Evolutionary conservation across 2,797 vertebrate genomes (phyloP), one percentile per base, ranked within the genome.

Genomic region (Sternotherus odoratus): DNA sequence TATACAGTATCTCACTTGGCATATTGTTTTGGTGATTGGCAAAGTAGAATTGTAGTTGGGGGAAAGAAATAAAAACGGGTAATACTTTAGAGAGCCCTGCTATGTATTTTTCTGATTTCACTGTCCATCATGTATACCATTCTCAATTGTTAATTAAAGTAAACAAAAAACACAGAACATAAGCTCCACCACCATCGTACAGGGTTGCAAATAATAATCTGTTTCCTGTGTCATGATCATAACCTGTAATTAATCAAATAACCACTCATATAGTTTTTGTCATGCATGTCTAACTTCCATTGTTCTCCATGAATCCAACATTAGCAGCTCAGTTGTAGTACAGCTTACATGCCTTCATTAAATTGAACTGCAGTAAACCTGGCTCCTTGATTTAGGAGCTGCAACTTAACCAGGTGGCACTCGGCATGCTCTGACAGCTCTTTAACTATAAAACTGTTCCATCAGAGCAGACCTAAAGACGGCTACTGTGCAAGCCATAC

Each of bases 181-280:
- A 49, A 83, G 43, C 85, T 12, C 10, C 75, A 5, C 5, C 1
- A 0, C 56, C 77, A n/a, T 79, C 93, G 51, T 69, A 75, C 46
- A 24, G 12, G 23, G 10, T 56, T 93, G 56, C 33, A 72, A 48
- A 39, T 19, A 17, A 23, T 66, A 43, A 60, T 72, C 36, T 50
- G 33, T 46, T 90, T 84, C 56, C 84, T 91, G 28, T 49, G 1
- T 83, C 66, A 12, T 54, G 60, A 69, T 88, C 24, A 77, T 82
- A 39, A 60, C 92, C 78, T 50, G 1, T 83, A 92, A 72, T 60
- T 85, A 84, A 83, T 91, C n/a, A 75, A 53, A 80, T 94, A 86
- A 54, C 63, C n/a, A 60, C 46, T 77, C 54, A 39, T 5, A 2
- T 13, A 36, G 4, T 33, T 83, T 94, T 96, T 93, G n/a, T 43